Percentiles rank a stretch among this genome's conserved stretches.
These are phyloP conservation scores for Microctenopoma steveboyesi DNA, from an alignment of 2,797 vertebrate species.

Conservation along the genomic window DNA sequence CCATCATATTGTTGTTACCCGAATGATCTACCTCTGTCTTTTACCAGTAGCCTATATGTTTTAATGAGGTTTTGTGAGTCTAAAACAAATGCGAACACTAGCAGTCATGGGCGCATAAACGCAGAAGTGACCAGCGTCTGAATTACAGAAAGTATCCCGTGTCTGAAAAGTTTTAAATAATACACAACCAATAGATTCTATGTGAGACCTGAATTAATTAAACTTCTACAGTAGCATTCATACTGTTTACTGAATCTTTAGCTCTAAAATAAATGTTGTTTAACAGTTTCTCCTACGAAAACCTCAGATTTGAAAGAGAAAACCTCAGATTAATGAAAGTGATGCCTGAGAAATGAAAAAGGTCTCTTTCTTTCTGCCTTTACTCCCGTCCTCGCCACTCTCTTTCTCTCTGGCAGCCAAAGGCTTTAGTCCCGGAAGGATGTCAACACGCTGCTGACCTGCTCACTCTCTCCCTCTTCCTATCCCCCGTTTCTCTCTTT, in stretches of 20 bases:
- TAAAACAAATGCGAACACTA: no score
- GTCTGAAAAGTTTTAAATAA: not conserved
- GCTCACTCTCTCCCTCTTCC: slow-evolving; percentile 30
- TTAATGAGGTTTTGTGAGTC: no score
- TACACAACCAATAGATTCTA: not conserved
- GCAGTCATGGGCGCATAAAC: no score
- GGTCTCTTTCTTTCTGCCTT: slow-evolving; percentile 10
- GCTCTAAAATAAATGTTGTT: slow-evolving; percentile 23
- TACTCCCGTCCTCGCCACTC: slow-evolving; percentile 2
- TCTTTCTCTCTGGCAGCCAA: slow-evolving; percentile 37
- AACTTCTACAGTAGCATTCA: slow-evolving; percentile 1
- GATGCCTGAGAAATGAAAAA: slow-evolving; percentile 36
- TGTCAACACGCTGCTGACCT: slow-evolving; percentile 73
- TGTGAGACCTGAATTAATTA: slow-evolving; percentile 7
- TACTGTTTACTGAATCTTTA: slow-evolving; percentile 22
- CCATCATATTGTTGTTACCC: no score
- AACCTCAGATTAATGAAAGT: slow-evolving; percentile 42
- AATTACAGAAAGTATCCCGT: not conserved
- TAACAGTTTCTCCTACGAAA: slow-evolving; percentile 22
- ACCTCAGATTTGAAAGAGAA: slow-evolving; percentile 44
- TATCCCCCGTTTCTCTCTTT: slow-evolving; percentile 9
- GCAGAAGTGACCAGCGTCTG: no score
- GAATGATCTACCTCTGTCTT: no score
- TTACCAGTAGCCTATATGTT: no score
- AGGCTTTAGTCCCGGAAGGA: slow-evolving; percentile 64